Evolutionary conservation across 2,113 vertebrate genomes (phyloP), one percentile per base, ranked within the genome.

Genomic region (Gambusia affinis): DNA sequence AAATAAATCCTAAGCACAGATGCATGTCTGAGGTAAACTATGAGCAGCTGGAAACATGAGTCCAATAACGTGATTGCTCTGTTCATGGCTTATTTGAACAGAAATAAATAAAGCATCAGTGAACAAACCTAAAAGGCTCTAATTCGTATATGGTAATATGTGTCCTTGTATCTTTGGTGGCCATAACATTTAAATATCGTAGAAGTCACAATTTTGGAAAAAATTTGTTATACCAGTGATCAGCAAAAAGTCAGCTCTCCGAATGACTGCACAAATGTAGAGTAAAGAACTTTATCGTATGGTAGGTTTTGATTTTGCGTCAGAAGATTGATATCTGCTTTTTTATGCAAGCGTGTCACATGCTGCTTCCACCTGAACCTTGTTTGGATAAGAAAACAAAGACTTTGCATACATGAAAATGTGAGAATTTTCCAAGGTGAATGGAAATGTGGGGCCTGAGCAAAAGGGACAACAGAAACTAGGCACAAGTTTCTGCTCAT

Each of bases 341-440:
- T 64, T 66, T 37, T 1, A 10, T 62, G 47, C 19, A 7, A 15
- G 3, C 8, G 11, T 60, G 30, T 67, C 54, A 5, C 27, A 63
- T 11, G 54, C 37, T 66, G 24, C 60, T n/a, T 72, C 28, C 14
- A 70, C 3, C n/a, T 10, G 39, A 22, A 14, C 47, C 66, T 84
- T 71, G 67, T 62, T 81, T 73, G 17, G 42, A 73, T 63, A 19
- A 37, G 28, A 70, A 65, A 74, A 71, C 15, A 65, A 30, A 51
- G 6, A 29, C 77, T 92, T 92, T 90, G 64, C 79, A 90, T 91
- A 31, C 64, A 88, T 81, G 87, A 77, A 91, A 92, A 91, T 87
- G 47, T 63, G 62, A 51, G 61, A 57, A 47, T 83, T 87, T 82
- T 15, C 64, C 74, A 81, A 75, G 85, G 54, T 60, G 61, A 82